These are phyloP conservation scores for Syngnathus scovelli DNA, from an alignment of 2,113 vertebrate species.

Conservation along the genomic window DNA sequence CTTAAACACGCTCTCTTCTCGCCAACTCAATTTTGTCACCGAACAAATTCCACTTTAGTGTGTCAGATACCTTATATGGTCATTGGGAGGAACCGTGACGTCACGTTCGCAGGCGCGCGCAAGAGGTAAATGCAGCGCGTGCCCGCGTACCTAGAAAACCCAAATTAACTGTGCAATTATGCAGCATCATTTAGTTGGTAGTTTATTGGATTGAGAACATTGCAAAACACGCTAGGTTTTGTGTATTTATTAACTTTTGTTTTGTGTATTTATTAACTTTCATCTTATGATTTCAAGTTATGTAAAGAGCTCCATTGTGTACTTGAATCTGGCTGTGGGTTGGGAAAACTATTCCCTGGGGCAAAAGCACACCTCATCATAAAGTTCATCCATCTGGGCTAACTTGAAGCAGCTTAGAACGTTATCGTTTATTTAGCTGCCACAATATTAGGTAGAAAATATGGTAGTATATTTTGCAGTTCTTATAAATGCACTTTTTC, in stretches of 20 bases:
- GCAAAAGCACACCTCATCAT: not conserved
- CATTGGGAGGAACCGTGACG: conserved; percentile 31
- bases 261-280: not conserved
- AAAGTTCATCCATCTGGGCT: not conserved
- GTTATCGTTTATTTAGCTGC: not conserved
- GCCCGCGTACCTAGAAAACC: not conserved
- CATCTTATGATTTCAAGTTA: not conserved
- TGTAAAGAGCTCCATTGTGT: not conserved
- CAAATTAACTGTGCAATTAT: not conserved
- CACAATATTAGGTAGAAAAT: not conserved
- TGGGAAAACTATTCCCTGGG: not conserved
- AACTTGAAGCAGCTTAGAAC: not conserved
- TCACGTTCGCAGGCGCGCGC: not conserved
- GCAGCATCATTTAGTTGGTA: not conserved
- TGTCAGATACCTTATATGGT: conserved; percentile 52
- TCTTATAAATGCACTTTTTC: too few relatives aligned
- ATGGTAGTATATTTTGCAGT: too few relatives aligned
- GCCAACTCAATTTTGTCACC: not conserved
- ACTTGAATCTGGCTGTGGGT: not conserved
- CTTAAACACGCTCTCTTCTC: not conserved
- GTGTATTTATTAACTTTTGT: not conserved
- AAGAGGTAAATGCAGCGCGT: conserved; percentile 7
- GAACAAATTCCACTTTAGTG: conserved; percentile 11
- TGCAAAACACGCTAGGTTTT: not conserved
- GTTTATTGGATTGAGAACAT: not conserved